Evolutionary conservation across 2,797 vertebrate species (phyloP), one percentile per base, ranked within the genome.

Genomic region (Anas bahamensis): DNA sequence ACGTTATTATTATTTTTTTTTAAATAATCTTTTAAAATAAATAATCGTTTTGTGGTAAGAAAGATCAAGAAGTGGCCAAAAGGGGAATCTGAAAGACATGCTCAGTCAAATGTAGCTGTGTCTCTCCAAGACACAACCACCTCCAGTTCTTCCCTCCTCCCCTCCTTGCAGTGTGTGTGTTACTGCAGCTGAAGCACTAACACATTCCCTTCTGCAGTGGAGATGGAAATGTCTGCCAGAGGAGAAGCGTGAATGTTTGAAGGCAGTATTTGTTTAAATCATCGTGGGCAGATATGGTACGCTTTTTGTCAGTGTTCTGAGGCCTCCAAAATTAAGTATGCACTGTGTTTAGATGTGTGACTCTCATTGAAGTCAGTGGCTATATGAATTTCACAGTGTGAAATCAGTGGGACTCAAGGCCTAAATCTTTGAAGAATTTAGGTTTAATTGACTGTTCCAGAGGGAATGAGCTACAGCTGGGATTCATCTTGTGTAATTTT

Each of bases 401-500:
- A 94, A 86, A 93, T 94, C 64, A 86, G 6, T 68, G 68, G 83
- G 42, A 91, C 22, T 76, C 83, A 56, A 37, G 19, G 33, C 70
- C 71, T 88, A 89, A 88, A 76, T 76, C 68, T 91, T 83, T 73
- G 77, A 88, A 88, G 74, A 86, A 68, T 92, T 92, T 83, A 57
- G 48, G 17, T 83, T 56, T 83, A 64, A 89, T 90, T 94, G 37
- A 57, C 71, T 95, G 42, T 94, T 91, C 35, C 24, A 28, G 23
- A 19, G n/a, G 21, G 7, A 87, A 69, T 0, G 15, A 95, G 76
- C 76, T 81, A 55, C 91, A 86, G 70, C 94, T 93, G 91, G 66
- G 52, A 83, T 19, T 89, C 83, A 92, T 93, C 89, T 91, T 90
- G 70, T 85, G 52, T 88, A 88, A 95, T 96, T 88, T 96, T 76